These are phyloP conservation scores for Phrynosoma blainvillii DNA, from an alignment of 2,113 vertebrate species.

Conservation along the genomic window DNA sequence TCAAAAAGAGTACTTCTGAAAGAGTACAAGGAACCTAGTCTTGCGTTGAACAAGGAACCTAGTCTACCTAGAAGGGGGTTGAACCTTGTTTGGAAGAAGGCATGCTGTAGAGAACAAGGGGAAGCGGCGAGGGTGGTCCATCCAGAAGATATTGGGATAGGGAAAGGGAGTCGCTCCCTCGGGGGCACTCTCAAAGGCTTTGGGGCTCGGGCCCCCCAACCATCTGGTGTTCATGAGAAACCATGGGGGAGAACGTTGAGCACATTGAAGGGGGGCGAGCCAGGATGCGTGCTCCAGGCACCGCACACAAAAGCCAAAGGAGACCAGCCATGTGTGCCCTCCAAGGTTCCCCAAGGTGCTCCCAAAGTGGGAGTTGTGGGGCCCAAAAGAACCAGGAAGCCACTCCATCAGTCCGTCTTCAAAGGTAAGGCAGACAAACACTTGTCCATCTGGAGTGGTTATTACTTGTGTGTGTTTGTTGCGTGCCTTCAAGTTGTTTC, in stretches of 20 bases:
- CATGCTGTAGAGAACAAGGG: not conserved
- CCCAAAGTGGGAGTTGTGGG: rapidly evolving
- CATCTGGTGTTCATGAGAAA: not conserved
- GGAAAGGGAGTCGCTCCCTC: not conserved
- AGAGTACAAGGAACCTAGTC: not conserved
- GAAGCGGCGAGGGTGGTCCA: rapidly evolving
- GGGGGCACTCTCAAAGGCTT: not conserved
- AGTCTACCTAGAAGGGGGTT: rapidly evolving
- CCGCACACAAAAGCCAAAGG: not conserved
- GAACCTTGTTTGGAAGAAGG: not conserved
- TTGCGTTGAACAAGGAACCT: not conserved
- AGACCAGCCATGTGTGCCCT: not conserved
- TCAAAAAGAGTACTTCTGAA: not conserved
- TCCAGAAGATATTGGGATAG: not conserved
- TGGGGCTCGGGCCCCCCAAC: not conserved
- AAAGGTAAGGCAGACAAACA: not conserved
- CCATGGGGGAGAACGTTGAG: not conserved
- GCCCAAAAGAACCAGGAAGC: not conserved
- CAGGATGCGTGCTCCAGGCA: rapidly evolving
- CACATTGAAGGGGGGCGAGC: not conserved
- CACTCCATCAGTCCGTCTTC: not conserved
- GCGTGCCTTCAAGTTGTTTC: no score
- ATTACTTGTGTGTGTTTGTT: no score
- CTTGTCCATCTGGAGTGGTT: no score
- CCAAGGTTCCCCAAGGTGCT: not conserved